Conservation (phyloP, 1,140 invertebrate species). For the Amphibalanus amphitrite region DNA sequence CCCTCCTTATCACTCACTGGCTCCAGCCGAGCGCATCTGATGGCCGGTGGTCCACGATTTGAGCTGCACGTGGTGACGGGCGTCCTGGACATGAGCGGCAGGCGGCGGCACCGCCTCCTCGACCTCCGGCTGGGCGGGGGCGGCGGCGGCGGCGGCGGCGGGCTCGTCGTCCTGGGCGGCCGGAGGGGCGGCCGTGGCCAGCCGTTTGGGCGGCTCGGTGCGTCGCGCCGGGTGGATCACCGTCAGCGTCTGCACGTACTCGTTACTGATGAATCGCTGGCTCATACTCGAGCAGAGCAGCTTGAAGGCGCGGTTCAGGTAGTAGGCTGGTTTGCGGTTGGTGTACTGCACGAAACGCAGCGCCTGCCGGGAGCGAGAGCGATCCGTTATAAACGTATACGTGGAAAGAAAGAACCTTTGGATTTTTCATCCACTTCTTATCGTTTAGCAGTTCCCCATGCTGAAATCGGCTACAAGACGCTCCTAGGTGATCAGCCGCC, state of each 20-base stretch:
- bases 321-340: slow-evolving; percentile 83
- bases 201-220: not conserved
- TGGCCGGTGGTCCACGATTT: not conserved
- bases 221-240: slow-evolving; percentile 5
- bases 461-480: no score
- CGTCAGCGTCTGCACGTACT: slow-evolving; percentile 76
- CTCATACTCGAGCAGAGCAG: slow-evolving; percentile 82
- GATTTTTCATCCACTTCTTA: no score
- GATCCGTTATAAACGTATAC: not conserved
- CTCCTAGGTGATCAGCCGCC: no score
- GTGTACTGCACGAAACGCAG: slow-evolving; percentile 79
- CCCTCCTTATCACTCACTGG: not conserved
- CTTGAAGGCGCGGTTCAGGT: slow-evolving; percentile 84
- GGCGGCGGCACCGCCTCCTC: not conserved
- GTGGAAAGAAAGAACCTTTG: not conserved
- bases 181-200: not conserved
- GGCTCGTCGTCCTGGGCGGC: not conserved
- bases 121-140: no score
- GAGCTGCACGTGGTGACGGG: not conserved
- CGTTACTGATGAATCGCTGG: slow-evolving; percentile 80
- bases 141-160: no score
- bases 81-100: not conserved
- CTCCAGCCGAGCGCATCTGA: not conserved
- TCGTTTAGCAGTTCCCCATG: no score
- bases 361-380: slow-evolving; percentile 33